These are phyloP conservation scores for Oreochromis spilurus DNA, from an alignment of 2,113 vertebrate genomes.

Conservation along the genomic window DNA sequence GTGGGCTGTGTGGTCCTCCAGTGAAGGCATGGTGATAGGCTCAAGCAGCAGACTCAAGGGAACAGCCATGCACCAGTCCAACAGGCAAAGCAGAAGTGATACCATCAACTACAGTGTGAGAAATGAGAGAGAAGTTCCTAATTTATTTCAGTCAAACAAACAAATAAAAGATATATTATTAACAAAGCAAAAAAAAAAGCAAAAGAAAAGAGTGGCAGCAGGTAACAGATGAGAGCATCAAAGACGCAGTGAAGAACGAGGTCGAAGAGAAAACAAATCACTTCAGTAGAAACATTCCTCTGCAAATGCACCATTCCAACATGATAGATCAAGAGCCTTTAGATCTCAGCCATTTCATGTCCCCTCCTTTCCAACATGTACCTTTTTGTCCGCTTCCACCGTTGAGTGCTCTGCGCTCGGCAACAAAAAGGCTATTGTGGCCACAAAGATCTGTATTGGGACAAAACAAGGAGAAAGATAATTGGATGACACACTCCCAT, in stretches of 20 bases:
- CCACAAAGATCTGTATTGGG: conserved; percentile 88
- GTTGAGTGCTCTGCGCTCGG: conserved; percentile 91
- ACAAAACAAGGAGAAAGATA: conserved; percentile 58
- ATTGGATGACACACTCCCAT: conserved; percentile 50
- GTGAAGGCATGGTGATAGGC: conserved; percentile 76
- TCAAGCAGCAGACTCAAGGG: conserved; percentile 87
- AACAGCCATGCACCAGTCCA: conserved; percentile 98
- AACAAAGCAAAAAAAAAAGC: background rate
- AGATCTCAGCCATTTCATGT: conserved; percentile 54
- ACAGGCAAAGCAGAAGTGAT: conserved; percentile 88
- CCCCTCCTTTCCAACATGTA: conserved; percentile 60
- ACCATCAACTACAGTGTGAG: conserved; percentile 84
- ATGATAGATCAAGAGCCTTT: conserved; percentile 48
- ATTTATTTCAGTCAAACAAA: background rate
- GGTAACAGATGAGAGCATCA: background rate
- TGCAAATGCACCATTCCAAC: conserved; percentile 59
- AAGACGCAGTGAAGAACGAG: background rate
- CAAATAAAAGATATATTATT: background rate
- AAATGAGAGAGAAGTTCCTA: background rate
- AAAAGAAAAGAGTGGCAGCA: background rate
- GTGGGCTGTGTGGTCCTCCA: conserved; percentile 78
- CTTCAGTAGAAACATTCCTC: conserved; percentile 54
- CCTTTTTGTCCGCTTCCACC: conserved; percentile 95
- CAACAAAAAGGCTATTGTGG: conserved; percentile 94
- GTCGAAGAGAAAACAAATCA: background rate